Percentiles rank a stretch among this genome's conserved stretches.
These are phyloP conservation scores for Tineola bisselliella DNA, from an alignment of 2,888 invertebrate species.

Conservation along the genomic window DNA sequence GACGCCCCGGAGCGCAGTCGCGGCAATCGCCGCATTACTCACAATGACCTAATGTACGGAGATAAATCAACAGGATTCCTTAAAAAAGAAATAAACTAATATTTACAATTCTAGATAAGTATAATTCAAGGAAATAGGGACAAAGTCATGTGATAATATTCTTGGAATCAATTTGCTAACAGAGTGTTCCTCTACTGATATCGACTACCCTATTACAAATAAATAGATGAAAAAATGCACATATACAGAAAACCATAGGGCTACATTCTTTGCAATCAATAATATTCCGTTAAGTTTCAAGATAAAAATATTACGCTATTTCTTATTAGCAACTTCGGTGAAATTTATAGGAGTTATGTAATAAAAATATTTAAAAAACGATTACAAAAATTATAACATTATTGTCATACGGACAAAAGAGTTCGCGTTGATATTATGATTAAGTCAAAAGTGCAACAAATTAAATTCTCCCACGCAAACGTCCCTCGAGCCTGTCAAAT, in stretches of 20 bases:
- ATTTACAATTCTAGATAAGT: conserved; percentile 55
- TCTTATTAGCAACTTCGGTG: too few species aligned
- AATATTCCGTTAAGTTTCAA: too few species aligned
- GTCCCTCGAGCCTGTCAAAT: conserved; percentile 31
- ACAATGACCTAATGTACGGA: conserved; percentile 61
- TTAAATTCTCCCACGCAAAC: conserved; percentile 61
- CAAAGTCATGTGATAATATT: conserved; percentile 27
- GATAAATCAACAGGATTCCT: conserved; percentile 58
- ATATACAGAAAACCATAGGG: too few species aligned
- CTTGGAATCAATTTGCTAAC: conserved; percentile 15
- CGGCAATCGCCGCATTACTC: conserved; percentile 52
- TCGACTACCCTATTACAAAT: too few species aligned
- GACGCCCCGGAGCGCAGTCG: conserved; percentile 51
- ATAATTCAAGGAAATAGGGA: conserved; percentile 64
- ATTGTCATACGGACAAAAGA: conserved; percentile 28
- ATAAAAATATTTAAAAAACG: too few species aligned
- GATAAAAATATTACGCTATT: too few species aligned
- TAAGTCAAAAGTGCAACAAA: conserved; percentile 55
- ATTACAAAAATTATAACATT: neutral
- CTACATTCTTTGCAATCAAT: too few species aligned
- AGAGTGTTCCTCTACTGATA: neutral
- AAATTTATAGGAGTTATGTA: too few species aligned
- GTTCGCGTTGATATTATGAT: conserved; percentile 37
- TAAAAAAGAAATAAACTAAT: conserved; percentile 38
- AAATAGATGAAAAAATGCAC: too few species aligned